phyloP scores from a whole-genome alignment of 2,888 invertebrate genomes.

The Uloborus plumipes region DNA sequence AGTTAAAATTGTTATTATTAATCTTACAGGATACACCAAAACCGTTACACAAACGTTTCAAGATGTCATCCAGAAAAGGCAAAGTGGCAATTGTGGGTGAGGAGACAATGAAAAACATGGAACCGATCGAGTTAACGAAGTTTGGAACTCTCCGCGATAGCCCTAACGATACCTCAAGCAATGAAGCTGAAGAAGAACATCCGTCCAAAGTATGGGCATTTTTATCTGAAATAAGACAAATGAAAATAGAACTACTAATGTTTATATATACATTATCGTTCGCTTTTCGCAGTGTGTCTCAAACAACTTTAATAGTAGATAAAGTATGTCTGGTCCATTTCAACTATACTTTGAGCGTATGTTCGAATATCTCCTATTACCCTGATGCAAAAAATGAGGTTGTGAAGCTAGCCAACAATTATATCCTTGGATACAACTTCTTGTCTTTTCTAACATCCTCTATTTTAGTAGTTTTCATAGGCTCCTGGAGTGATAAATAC shows the following conservation, averaged over 20 bases:
- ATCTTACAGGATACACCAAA: no score
- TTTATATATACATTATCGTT: not conserved
- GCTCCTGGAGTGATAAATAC: conserved; percentile 30
- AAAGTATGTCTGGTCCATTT: conserved; percentile 9
- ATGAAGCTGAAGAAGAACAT: no score
- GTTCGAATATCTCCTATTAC: not conserved
- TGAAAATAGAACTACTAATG: not conserved
- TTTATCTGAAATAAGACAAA: not conserved
- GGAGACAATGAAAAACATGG: no score
- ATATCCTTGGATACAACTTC: not conserved
- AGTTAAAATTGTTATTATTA: no score
- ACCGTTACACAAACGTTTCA: no score
- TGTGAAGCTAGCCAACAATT: not conserved
- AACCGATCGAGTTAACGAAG: no score
- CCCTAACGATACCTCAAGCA: no score
- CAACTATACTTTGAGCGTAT: not conserved
- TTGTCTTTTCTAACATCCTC: not conserved
- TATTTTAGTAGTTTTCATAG: conserved; percentile 2
- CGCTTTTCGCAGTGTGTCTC: not conserved
- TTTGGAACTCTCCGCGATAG: no score
- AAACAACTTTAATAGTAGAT: not conserved
- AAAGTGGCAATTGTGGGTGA: no score
- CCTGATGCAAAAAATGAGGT: not conserved
- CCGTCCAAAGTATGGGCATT: no score
- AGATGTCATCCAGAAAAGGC: no score